These are phyloP conservation scores for Nannobrachium achirus DNA, from an alignment of 2,113 vertebrate species.

Conservation along the genomic window DNA sequence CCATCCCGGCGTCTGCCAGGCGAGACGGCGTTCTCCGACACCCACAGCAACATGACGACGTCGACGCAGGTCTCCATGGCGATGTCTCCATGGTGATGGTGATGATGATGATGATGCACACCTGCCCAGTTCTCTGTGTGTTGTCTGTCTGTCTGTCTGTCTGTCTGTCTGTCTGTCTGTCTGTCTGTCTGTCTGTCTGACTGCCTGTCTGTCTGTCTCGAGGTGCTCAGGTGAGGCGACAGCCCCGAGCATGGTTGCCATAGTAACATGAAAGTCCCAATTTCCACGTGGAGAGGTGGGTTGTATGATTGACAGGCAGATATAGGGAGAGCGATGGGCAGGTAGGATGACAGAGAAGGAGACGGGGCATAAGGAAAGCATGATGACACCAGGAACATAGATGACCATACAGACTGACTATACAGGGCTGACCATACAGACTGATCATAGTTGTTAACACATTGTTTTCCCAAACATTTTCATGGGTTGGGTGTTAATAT, in stretches of 20 bases:
- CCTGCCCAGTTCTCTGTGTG: conserved; percentile 25
- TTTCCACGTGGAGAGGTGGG: conserved; percentile 21
- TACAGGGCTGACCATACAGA: too few relatives aligned
- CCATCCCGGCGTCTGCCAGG: conserved; percentile 27
- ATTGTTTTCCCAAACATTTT: too few relatives aligned
- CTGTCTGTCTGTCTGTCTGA: conserved; percentile 33
- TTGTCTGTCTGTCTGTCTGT: conserved; percentile 25
- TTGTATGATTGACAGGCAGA: conserved; percentile 15
- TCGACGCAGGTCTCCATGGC: conserved; percentile 40
- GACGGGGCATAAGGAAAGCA: conserved; percentile 7
- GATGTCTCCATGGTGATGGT: conserved; percentile 31
- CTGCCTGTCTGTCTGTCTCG: conserved; percentile 31
- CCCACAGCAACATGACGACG: conserved; percentile 24
- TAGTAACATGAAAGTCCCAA: conserved; percentile 55
- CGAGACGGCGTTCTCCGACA: conserved; percentile 11
- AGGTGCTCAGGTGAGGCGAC: conserved; percentile 63
- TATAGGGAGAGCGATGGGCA: background rate
- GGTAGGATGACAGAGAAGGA: background rate
- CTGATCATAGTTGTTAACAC: too few relatives aligned
- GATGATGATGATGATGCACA: conserved; percentile 33
- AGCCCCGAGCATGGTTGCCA: conserved; percentile 37
- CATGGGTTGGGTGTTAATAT: too few relatives aligned
- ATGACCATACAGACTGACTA: too few relatives aligned
- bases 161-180: conserved; percentile 33
- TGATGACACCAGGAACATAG: too few relatives aligned